Evolutionary conservation across 2,113 vertebrate species (phyloP), one percentile per base, ranked within the genome.

Genomic region (Amphilophus citrinellus): DNA sequence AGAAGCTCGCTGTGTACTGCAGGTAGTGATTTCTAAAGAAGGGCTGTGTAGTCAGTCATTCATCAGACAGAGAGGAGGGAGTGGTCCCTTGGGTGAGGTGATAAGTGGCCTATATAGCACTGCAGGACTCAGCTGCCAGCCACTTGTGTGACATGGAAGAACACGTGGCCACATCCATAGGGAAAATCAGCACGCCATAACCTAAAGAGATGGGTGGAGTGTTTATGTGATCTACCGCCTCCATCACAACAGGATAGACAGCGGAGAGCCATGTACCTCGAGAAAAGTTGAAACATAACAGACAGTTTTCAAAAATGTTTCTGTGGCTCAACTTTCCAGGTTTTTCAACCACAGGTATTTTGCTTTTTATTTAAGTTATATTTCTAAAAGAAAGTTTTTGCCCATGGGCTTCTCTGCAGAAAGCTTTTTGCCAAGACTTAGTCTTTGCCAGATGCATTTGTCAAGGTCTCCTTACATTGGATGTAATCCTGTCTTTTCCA

Each of bases 101-200:
- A 95, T 95, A 96, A 95, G 95, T 95, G 94, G 90, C 90, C 86
- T 50, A 78, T 76, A 92, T 80, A 92, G 85, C 27, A 18, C 76
- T 88, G 85, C 86, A 94, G 88, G 91, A 86, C 89, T 88, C 87
- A 92, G 93, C 93, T 92, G 93, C 90, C 83, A 84, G 77, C 42
- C 79, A 86, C 91, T 94, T 2, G 79, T 90, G 93, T 95, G 93
- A 96, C 95, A 95, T 32, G 85, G 88, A 80, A 91, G 94, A 89
- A 91, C 92, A 92, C 66, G 91, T 91, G 88, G 90, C 81, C 59
- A n/a, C 83, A 62, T 89, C 92, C 86, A 20, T 60, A 82, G 93
- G 94, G 94, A 95, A 61, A 53, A 73, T 10, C n/a, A 7, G 18
- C 86, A 82, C 3, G 84, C 87, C 87, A 89, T 82, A 73, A 81